A percentile compares a stretch with the other conserved stretches of the same genome.
Conservation (phyloP, 1,140 invertebrate genomes). For the Radopholus similis region DNA sequence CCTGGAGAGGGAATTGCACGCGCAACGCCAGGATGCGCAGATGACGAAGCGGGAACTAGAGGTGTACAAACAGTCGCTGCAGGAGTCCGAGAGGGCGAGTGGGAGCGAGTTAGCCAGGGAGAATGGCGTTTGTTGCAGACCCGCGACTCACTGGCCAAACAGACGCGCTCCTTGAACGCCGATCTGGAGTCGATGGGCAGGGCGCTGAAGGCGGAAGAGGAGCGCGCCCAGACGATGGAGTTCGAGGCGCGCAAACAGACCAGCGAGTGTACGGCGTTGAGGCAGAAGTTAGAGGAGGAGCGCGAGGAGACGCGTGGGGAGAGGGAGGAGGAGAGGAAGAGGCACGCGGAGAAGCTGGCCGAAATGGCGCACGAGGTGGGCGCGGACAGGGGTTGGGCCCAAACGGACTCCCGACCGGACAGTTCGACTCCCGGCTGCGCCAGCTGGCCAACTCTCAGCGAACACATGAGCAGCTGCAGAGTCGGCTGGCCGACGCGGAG, state of each 20-base stretch:
- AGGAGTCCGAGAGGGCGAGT: conserved; percentile 40
- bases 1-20: conserved; percentile 39
- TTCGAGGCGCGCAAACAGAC: conserved; percentile 25
- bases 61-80: conserved; percentile 46
- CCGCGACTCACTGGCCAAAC: conserved; percentile 26
- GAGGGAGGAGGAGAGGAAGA: conserved; percentile 33
- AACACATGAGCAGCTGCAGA: conserved; percentile 27
- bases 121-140: conserved; percentile 24
- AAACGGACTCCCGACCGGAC: too few relatives aligned
- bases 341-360: conserved; percentile 32
- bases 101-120: conserved; percentile 1
- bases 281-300: conserved; percentile 32
- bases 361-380: conserved; percentile 26
- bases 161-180: conserved; percentile 16
- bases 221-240: conserved; percentile 8
- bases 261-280: conserved; percentile 27
- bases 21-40: conserved; percentile 39
- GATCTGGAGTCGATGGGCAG: conserved; percentile 27
- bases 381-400: background rate
- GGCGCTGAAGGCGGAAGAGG: conserved; percentile 20
- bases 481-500: conserved; percentile 21
- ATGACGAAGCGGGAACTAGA: conserved; percentile 45
- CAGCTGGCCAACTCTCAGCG: conserved; percentile 27
- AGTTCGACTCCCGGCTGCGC: conserved; percentile 7
- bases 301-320: conserved; percentile 26